Conservation (phyloP, 2,797 vertebrate species). For the Megaceryle alcyon region DNA sequence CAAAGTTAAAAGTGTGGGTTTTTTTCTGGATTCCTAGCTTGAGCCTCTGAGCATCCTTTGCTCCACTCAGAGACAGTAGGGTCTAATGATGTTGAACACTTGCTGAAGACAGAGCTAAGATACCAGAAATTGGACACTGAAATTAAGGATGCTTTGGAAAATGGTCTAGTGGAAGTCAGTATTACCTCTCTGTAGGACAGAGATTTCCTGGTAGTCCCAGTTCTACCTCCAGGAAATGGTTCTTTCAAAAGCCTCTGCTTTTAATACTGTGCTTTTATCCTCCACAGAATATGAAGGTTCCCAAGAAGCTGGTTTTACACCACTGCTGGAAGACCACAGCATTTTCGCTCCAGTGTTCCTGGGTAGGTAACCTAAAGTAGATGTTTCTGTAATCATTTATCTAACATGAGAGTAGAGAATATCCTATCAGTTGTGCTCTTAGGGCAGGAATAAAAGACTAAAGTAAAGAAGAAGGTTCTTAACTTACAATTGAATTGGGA, state of each 20-base stretch:
- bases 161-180: neutral
- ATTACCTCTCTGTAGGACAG: neutral
- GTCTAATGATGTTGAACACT: neutral
- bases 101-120: neutral
- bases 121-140: neutral
- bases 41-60: neutral
- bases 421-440: neutral
- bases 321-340: slow-evolving; percentile 30
- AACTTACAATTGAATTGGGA: neutral
- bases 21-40: neutral
- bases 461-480: neutral
- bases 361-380: neutral
- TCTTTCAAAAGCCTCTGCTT: neutral
- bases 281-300: neutral
- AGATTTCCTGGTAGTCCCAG: neutral
- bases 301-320: neutral
- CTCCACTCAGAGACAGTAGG: neutral
- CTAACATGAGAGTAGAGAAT: neutral
- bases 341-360: slow-evolving; percentile 26
- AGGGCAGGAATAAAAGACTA: neutral
- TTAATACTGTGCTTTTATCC: neutral
- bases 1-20: neutral
- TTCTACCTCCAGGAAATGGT: neutral
- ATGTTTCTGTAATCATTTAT: neutral
- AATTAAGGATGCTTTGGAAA: neutral